Conservation (phyloP, 2,888 invertebrate species). For the Glyphotaelius pellucidus region DNA sequence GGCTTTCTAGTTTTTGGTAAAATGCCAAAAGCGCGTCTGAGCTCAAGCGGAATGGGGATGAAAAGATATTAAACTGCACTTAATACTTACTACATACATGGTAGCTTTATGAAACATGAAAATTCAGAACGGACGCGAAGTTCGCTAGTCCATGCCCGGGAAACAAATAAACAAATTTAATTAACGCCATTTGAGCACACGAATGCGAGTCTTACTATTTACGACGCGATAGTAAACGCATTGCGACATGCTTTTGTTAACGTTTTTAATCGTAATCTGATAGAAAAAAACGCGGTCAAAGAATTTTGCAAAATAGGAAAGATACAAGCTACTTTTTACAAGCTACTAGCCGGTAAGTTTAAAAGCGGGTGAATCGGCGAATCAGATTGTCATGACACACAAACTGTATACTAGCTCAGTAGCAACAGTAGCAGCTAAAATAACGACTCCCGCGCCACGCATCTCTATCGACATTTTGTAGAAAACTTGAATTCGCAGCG, state of each 20-base stretch:
- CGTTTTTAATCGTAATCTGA: not conserved
- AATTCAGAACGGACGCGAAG: not conserved
- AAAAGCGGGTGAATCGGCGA: too few species aligned
- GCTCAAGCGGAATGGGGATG: conserved; percentile 16
- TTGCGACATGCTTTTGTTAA: not conserved
- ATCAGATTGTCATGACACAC: too few species aligned
- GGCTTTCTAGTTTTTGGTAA: not conserved
- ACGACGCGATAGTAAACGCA: not conserved
- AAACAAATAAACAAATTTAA: not conserved
- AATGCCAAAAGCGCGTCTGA: conserved; percentile 2
- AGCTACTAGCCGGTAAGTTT: too few species aligned
- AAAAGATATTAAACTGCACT: conserved; percentile 27
- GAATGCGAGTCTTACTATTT: not conserved
- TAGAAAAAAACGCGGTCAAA: not conserved
- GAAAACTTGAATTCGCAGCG: too few species aligned
- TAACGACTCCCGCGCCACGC: too few species aligned
- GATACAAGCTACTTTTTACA: too few species aligned
- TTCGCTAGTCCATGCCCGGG: not conserved
- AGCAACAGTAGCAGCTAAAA: too few species aligned
- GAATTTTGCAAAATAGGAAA: not conserved
- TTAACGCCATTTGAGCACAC: not conserved
- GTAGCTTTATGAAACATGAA: not conserved
- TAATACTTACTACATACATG: not conserved
- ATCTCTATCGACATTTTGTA: too few species aligned
- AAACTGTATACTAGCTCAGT: too few species aligned